Evolutionary conservation across 2,113 vertebrate species (phyloP).

Genomic region (Lanius ludovicianus): DNA sequence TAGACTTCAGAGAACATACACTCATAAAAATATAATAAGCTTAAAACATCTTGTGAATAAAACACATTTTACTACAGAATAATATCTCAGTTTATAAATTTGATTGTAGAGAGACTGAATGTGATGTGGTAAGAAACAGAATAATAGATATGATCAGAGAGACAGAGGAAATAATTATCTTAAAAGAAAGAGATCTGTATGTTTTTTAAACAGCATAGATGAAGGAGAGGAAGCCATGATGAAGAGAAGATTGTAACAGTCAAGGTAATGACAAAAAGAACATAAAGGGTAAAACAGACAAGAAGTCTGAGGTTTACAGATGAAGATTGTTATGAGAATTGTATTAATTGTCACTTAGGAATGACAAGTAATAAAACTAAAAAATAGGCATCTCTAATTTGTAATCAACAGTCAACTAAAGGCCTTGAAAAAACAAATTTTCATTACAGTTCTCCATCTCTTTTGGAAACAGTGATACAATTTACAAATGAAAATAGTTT

Average conservation of each 20-base stretch:
- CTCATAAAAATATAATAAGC: constrained; percentile 2
- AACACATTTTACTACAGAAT: background rate
- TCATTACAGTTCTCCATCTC: background rate
- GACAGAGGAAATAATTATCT: background rate
- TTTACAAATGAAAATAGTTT: background rate
- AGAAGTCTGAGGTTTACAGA: background rate
- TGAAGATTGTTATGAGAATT: background rate
- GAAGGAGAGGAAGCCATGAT: background rate
- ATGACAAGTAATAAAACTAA: background rate
- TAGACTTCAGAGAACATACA: constrained; percentile 25
- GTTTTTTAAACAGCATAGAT: background rate
- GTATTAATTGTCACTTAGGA: background rate
- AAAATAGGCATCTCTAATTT: background rate
- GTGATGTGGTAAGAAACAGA: background rate
- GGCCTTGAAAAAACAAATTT: background rate
- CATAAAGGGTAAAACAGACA: background rate
- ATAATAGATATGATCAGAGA: background rate
- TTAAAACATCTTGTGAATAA: constrained; percentile 24
- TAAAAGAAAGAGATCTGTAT: background rate
- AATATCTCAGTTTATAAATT: background rate
- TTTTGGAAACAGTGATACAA: background rate
- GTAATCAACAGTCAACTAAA: background rate
- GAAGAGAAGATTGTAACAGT: background rate
- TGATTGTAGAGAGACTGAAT: background rate
- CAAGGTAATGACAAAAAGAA: background rate